Evolutionary conservation across 2,113 vertebrate species (phyloP).

Genomic region (Galemys pyrenaicus): DNA sequence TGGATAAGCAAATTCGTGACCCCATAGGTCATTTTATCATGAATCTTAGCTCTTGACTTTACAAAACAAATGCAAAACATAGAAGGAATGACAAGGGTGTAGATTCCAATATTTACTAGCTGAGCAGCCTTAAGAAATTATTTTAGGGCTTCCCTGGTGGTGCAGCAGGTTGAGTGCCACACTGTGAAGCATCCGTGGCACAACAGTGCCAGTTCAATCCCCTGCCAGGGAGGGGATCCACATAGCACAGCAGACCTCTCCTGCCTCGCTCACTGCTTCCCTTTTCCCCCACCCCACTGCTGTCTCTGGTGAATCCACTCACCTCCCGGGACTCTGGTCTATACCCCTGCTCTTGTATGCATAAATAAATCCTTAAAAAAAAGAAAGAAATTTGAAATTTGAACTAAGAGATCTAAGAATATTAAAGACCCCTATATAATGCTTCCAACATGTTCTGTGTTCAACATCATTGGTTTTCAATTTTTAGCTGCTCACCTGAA

Average conservation of each 20-base stretch:
- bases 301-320: too few relatives aligned
- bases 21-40: not conserved
- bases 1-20: not conserved
- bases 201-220: too few relatives aligned
- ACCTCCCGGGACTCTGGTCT: too few relatives aligned
- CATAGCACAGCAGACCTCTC: too few relatives aligned
- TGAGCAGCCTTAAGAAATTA: not conserved
- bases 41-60: not conserved
- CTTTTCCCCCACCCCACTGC: too few relatives aligned
- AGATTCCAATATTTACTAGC: not conserved
- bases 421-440: not conserved
- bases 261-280: too few relatives aligned
- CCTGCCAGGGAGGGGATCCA: too few relatives aligned
- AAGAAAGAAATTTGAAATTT: not conserved
- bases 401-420: not conserved
- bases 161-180: too few relatives aligned
- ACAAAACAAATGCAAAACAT: not conserved
- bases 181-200: too few relatives aligned
- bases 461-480: not conserved
- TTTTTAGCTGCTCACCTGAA: not conserved
- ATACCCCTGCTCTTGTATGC: too few relatives aligned
- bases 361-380: too few relatives aligned
- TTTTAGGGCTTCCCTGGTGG: too few relatives aligned
- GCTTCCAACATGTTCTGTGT: not conserved
- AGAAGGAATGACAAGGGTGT: not conserved